Conservation (phyloP, 1,140 invertebrate genomes). For the Manduca sexta region DNA sequence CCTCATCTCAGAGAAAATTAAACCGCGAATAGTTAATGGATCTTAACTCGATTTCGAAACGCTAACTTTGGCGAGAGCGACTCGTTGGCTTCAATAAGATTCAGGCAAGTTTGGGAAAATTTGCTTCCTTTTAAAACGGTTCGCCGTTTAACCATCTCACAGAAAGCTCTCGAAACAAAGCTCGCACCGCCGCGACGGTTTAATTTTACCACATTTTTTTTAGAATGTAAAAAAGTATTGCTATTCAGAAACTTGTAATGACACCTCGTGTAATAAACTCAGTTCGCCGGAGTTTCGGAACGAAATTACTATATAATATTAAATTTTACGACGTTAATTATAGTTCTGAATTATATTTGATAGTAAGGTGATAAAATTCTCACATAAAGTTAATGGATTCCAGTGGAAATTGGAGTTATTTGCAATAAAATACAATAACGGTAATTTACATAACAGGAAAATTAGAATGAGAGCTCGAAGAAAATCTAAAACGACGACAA, state of each 20-base stretch:
- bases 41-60: conserved; percentile 59
- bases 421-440: neutral
- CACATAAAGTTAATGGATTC: too few species aligned
- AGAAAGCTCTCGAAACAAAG: conserved; percentile 18
- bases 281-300: neutral
- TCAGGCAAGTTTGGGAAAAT: conserved; percentile 48
- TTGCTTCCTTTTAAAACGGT: conserved; percentile 36
- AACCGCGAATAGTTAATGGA: conserved; percentile 60
- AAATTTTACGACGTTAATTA: too few species aligned
- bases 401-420: too few species aligned
- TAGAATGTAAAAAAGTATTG: neutral
- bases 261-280: neutral
- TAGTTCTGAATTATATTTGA: too few species aligned
- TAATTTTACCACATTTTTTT: neutral
- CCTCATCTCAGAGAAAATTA: conserved; percentile 56
- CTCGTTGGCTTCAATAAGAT: conserved; percentile 52
- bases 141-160: conserved; percentile 22
- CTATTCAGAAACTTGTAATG: neutral
- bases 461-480: too few species aligned
- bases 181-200: neutral
- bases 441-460: neutral
- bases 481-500: too few species aligned
- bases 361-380: too few species aligned
- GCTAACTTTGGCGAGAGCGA: conserved; percentile 47
- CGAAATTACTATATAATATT: neutral